Base-by-base conservation (phyloP, 2,113 vertebrate genomes). In the Morone chrysops region DNA sequence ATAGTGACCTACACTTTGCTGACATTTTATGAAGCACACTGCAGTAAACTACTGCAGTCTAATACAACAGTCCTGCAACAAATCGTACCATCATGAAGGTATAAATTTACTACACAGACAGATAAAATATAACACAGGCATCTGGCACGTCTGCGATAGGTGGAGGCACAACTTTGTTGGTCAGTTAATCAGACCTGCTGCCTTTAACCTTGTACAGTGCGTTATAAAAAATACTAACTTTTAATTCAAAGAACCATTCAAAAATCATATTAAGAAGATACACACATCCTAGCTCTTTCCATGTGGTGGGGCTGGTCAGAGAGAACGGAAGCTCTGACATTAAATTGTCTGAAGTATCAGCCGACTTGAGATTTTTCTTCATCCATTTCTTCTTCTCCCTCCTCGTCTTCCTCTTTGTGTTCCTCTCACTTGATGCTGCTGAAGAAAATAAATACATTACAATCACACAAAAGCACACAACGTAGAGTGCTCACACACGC, bases 301-400 rank as follows among this genome's bases (percentile, higher is more conserved):
- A 95, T 69, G 93, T 92, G 76, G 96, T 91, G 57, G 95, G 86
- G 82, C 91, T 90, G 1, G 94, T 90, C 92, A 97, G 95, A 4
- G 94, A 91, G 94, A 98, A 96, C 0, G 97, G 96, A 83, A 97
- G 95, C 90, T 97, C 96, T 47, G 90, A 90, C 94, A 96, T 94
- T 57, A 96, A 84, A 68, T 48, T 87, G 25, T 90, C 76, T 2
- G 72, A 22, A 0, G 63, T 71, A 60, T 90, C 86, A 6, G 60
- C 16, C 4, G 5, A 60, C 4, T 75, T 69, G 78, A 89, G 71
- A 51, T 88, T 90, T 73, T 72, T 81, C 82, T 89, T 92, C 73
- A 71, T 77, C 71, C 89, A 20, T 36, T 82, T 87, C 43, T 50
- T 87, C 60, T 71, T 92, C 68, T 92, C 75, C 6, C 82, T 91